Evolutionary conservation across 1,140 invertebrate species (phyloP).

Genomic region (Tetraneura akinire): DNA sequence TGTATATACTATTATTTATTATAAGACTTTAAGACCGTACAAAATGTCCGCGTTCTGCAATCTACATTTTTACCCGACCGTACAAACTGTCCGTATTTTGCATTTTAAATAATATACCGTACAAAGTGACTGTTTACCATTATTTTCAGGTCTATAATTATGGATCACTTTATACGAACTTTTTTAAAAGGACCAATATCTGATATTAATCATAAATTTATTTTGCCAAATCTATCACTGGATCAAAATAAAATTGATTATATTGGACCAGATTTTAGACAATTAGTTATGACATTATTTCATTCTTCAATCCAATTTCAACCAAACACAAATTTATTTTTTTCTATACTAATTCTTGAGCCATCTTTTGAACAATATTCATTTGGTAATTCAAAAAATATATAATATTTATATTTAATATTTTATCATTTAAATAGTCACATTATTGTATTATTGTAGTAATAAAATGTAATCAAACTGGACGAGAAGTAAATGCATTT

Average conservation of each 20-base stretch:
- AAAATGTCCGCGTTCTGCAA: too few relatives aligned
- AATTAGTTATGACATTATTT: conserved; percentile 25
- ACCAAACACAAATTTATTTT: conserved; percentile 43
- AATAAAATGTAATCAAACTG: conserved; percentile 35
- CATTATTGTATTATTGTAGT: conserved; percentile 2
- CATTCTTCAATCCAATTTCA: conserved; percentile 27
- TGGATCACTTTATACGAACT: conserved; percentile 42
- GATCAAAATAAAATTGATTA: conserved; percentile 37
- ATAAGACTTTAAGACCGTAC: too few relatives aligned
- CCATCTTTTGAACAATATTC: conserved; percentile 38
- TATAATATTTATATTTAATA: background rate
- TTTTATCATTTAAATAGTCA: background rate
- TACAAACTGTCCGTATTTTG: too few relatives aligned
- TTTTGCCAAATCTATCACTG: conserved; percentile 36
- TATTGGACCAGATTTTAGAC: conserved; percentile 47
- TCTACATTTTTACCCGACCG: too few relatives aligned
- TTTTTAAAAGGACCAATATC: conserved; percentile 44
- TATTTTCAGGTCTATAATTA: conserved; percentile 13
- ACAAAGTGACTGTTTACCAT: too few relatives aligned
- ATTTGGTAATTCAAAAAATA: conserved; percentile 23
- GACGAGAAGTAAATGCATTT: conserved; percentile 28
- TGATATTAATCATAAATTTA: conserved; percentile 48
- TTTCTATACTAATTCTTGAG: conserved; percentile 38
- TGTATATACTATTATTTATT: too few relatives aligned
- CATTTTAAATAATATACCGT: too few relatives aligned